A percentile compares a stretch with the other conserved stretches of the same genome.
phyloP scores from a whole-genome alignment of 2,888 invertebrate genomes.

The Meteorus cinctellus region DNA sequence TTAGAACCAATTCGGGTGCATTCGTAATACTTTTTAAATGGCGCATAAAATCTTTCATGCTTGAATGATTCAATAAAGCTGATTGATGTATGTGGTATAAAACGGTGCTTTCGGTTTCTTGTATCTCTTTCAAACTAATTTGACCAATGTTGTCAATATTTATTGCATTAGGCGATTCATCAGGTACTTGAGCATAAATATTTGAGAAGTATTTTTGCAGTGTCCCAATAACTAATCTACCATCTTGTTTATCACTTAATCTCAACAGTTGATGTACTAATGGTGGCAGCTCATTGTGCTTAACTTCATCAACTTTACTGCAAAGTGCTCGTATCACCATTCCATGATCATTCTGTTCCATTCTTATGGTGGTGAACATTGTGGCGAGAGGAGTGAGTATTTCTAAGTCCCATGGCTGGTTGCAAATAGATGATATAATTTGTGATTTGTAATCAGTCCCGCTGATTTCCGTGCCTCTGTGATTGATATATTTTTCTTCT shows the following conservation, averaged over 20 bases:
- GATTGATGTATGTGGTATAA: slow-evolving; percentile 77
- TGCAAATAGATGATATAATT: slow-evolving; percentile 78
- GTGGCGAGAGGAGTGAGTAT: slow-evolving; percentile 79
- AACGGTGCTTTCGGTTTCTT: slow-evolving; percentile 78
- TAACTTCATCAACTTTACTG: slow-evolving; percentile 76
- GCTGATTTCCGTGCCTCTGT: slow-evolving; percentile 77
- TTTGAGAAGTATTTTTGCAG: slow-evolving; percentile 75
- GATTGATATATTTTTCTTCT: slow-evolving; percentile 75
- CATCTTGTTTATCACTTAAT: slow-evolving; percentile 74
- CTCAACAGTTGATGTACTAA: slow-evolving; percentile 81
- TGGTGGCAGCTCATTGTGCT: slow-evolving; percentile 79
- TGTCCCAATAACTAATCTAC: slow-evolving; percentile 73
- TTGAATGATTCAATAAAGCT: slow-evolving; percentile 71
- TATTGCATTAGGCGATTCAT: slow-evolving; percentile 27
- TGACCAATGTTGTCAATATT: slow-evolving; percentile 56
- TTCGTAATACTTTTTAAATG: slow-evolving; percentile 74
- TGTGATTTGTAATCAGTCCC: slow-evolving; percentile 78
- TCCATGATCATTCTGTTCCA: slow-evolving; percentile 77
- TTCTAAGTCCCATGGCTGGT: slow-evolving; percentile 77
- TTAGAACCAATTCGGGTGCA: slow-evolving; percentile 77
- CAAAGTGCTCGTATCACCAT: slow-evolving; percentile 80
- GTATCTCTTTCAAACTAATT: slow-evolving; percentile 72
- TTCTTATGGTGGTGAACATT: slow-evolving; percentile 80
- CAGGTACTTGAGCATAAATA: slow-evolving; percentile 61
- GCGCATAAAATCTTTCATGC: slow-evolving; percentile 73